Conservation (phyloP, 2,113 vertebrate species). For the Equus przewalskii region DNA sequence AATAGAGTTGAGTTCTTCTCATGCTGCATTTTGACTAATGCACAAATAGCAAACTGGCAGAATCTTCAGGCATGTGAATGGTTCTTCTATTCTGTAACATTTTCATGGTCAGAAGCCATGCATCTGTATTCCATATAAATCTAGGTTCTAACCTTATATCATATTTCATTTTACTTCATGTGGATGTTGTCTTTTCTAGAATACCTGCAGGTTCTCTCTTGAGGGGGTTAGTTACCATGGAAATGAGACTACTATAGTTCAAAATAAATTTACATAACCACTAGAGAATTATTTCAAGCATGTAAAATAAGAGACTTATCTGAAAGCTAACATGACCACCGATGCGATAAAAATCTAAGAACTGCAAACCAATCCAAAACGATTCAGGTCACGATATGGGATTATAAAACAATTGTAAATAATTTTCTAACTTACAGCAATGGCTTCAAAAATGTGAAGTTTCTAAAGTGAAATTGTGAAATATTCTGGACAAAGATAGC, state of each 20-base stretch:
- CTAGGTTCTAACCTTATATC: not conserved
- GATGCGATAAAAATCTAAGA: slow-evolving; percentile 31
- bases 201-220: slow-evolving; percentile 34
- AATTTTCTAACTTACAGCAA: slow-evolving; percentile 8
- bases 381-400: not conserved
- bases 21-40: not conserved
- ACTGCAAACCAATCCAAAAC: slow-evolving; percentile 15
- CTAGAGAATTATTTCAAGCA: slow-evolving; percentile 42
- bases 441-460: not conserved
- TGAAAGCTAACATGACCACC: slow-evolving; percentile 44
- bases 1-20: not conserved
- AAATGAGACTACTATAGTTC: slow-evolving; percentile 33
- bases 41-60: not conserved
- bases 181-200: slow-evolving; percentile 25
- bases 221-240: slow-evolving; percentile 49
- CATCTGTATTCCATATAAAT: not conserved
- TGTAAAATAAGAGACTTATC: slow-evolving; percentile 41
- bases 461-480: not conserved
- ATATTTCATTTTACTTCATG: slow-evolving; percentile 41
- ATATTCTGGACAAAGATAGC: not conserved
- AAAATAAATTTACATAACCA: slow-evolving; percentile 68
- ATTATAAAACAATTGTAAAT: slow-evolving; percentile 30
- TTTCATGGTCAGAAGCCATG: not conserved
- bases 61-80: not conserved
- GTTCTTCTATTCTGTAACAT: not conserved